A percentile compares a stretch with the other conserved stretches of the same genome.
Conservation (phyloP, 2,113 vertebrate genomes). For the Leucopsar rothschildi region DNA sequence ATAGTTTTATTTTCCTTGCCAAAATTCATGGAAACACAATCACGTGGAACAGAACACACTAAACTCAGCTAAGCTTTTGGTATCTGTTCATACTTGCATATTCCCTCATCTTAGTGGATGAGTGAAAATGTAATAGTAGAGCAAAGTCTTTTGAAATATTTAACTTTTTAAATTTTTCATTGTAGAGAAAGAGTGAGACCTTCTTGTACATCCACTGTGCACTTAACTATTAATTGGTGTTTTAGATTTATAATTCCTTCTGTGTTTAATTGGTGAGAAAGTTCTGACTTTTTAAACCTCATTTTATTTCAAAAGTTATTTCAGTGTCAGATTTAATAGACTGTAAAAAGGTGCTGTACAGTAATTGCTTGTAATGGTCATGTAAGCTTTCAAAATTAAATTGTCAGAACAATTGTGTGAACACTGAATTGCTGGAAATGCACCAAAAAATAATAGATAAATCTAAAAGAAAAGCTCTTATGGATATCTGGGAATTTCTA, state of each 20-base stretch:
- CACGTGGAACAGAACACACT: background rate
- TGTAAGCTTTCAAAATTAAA: slow-evolving; percentile 1
- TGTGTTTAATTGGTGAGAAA: background rate
- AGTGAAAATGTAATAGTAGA: background rate
- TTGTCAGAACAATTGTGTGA: background rate
- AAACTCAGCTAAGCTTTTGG: background rate
- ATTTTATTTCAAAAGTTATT: background rate
- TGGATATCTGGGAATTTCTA: background rate
- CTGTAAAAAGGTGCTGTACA: background rate
- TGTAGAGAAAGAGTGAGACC: background rate
- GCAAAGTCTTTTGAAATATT: background rate
- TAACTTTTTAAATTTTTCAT: background rate
- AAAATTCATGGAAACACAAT: background rate
- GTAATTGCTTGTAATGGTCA: slow-evolving; percentile 38
- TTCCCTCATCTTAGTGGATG: background rate
- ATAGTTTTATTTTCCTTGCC: background rate
- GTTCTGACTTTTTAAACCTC: background rate
- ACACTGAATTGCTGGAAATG: background rate
- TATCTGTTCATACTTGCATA: background rate
- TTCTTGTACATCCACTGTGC: background rate
- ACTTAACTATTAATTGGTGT: slow-evolving; percentile 3
- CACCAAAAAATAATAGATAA: background rate
- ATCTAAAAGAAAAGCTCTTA: background rate
- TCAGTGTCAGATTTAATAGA: slow-evolving; percentile 20
- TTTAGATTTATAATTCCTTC: background rate